Evolutionary conservation across 1,140 invertebrate genomes (phyloP).

Genomic region (Archegozetes longisetosus): DNA sequence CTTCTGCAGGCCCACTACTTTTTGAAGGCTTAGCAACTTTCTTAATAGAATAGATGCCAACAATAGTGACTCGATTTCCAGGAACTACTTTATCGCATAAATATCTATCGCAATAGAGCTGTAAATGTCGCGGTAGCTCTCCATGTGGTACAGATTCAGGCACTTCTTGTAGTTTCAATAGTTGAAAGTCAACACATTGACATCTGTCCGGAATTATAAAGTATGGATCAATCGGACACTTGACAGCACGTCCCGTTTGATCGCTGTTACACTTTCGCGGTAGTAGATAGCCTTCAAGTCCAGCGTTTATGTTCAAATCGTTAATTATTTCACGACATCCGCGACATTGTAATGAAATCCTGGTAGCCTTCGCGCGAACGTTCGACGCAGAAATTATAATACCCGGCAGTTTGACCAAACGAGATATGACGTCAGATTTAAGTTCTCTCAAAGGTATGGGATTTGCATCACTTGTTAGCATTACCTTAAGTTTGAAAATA

Average conservation of each 20-base stretch:
- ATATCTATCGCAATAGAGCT: constrained; percentile 85
- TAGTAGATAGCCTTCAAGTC: constrained; percentile 89
- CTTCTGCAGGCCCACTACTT: constrained; percentile 49
- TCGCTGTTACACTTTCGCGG: constrained; percentile 83
- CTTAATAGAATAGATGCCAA: constrained; percentile 94
- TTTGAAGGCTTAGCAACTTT: constrained; percentile 47
- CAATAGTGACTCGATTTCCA: constrained; percentile 79
- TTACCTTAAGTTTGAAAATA: constrained; percentile 51
- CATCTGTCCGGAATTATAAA: constrained; percentile 96
- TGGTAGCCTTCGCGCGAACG: constrained; percentile 84
- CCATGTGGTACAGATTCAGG: constrained; percentile 94
- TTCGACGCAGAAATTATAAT: constrained; percentile 88
- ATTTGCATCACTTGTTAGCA: constrained; percentile 68
- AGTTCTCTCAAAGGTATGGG: constrained; percentile 62
- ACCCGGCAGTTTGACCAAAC: constrained; percentile 84
- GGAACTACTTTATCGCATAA: constrained; percentile 90
- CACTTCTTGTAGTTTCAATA: constrained; percentile 80
- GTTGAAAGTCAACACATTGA: constrained; percentile 81
- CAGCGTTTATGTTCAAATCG: constrained; percentile 79
- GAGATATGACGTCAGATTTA: constrained; percentile 85
- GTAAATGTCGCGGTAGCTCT: constrained; percentile 92
- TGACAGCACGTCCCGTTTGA: constrained; percentile 58
- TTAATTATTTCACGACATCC: constrained; percentile 75
- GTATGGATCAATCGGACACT: constrained; percentile 94
- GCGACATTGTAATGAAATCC: constrained; percentile 87